Conservation (phyloP, 2,888 invertebrate genomes). For the Pandemis heparana region DNA sequence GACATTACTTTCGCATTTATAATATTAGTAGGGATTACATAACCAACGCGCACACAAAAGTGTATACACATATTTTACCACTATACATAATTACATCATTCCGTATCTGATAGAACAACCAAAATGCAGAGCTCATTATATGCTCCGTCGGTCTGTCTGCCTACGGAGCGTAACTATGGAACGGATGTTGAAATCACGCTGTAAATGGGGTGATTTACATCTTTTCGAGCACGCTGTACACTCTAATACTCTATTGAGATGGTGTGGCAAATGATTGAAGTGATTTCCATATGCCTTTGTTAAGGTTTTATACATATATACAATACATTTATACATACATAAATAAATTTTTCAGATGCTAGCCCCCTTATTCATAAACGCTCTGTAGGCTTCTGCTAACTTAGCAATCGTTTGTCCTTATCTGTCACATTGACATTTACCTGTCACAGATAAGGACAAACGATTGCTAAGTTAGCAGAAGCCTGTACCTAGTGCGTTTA, state of each 20-base stretch:
- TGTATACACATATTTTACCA: not conserved
- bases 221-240: slow-evolving; percentile 20
- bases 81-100: slow-evolving; percentile 33
- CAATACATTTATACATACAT: too few species aligned
- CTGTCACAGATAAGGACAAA: too few species aligned
- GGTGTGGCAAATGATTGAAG: slow-evolving; percentile 1
- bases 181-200: slow-evolving; percentile 31
- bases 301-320: too few species aligned
- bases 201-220: slow-evolving; percentile 36
- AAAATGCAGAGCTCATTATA: slow-evolving; percentile 38
- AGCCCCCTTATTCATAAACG: too few species aligned
- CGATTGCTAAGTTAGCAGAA: too few species aligned
- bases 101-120: slow-evolving; percentile 31
- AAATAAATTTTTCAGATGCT: too few species aligned
- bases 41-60: not conserved
- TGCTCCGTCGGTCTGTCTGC: slow-evolving; percentile 39
- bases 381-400: too few species aligned
- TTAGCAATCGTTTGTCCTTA: too few species aligned
- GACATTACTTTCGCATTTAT: too few species aligned
- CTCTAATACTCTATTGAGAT: slow-evolving; percentile 12
- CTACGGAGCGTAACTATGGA: slow-evolving; percentile 23
- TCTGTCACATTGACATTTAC: too few species aligned
- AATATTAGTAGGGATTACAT: not conserved
- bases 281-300: not conserved
- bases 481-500: too few species aligned